Evolutionary conservation across 2,888 invertebrate genomes (phyloP).

Genomic region (Stomorhina lunata): DNA sequence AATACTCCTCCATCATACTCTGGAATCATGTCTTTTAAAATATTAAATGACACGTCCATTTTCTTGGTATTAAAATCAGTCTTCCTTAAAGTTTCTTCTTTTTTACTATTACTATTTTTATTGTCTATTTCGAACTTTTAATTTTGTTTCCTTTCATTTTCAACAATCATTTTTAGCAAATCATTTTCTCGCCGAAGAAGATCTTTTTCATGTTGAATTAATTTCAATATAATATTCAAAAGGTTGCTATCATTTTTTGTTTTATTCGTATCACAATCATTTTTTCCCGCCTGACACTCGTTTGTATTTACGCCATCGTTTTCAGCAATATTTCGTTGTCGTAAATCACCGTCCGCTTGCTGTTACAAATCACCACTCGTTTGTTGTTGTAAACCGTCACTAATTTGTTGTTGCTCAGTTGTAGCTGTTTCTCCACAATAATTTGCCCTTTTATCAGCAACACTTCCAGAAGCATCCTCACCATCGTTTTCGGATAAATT

Average conservation of each 20-base stretch:
- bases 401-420: not conserved
- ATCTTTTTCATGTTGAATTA: not conserved
- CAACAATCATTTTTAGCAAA: not conserved
- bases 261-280: not conserved
- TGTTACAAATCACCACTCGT: not conserved
- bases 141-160: not conserved
- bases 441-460: not conserved
- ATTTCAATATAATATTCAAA: not conserved
- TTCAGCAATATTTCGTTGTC: not conserved
- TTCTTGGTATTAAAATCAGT: not conserved
- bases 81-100: not conserved
- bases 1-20: slow-evolving; percentile 13
- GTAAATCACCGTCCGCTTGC: not conserved
- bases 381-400: too few species aligned
- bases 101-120: too few species aligned
- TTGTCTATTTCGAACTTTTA: too few species aligned
- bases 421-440: not conserved
- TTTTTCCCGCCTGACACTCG: too few species aligned
- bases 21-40: slow-evolving; percentile 8
- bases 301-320: too few species aligned
- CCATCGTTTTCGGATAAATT: not conserved
- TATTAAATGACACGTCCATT: not conserved
- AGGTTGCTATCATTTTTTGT: not conserved
- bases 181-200: not conserved
- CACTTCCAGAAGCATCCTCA: not conserved